Evolutionary conservation across 23 tunicate genomes (phyloP), one percentile per base, ranked within the genome.

Genomic region (Trididemnum nubilum): DNA sequence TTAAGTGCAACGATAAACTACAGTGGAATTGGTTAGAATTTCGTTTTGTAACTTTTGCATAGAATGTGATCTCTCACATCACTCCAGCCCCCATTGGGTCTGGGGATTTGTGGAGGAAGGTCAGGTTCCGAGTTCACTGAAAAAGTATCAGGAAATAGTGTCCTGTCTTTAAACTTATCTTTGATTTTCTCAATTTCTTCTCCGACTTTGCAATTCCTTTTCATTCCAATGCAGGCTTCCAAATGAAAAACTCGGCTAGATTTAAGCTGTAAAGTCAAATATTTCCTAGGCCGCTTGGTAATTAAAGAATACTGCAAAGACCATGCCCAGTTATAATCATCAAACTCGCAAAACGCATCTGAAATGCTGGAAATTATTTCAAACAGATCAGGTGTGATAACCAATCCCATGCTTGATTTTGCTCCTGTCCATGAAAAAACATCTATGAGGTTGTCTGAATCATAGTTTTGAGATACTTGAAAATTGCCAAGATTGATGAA

Each of bases 261-360:
- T 59, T 87, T 80, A 31, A 87, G 65, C 1, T 70, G 51, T 31
- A 92, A 2, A 36, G 92, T 77, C 32, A 35, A 59, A 2, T 28
- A 1, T n/a, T 54, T 33, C 1, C 32, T 22, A 36, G 79, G 35
- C 1, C 75, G 0, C 19, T 61, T 36, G 0, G 60, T 28, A 2
- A 61, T 3, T 2, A 87, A 58, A 1, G 86, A 60, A 37, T 84
- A 67, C 37, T 93, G 98, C 52, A 94, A 52, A 0, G 98, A 76
- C 98, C 98, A 94, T 34, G 85, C 91, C 98, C 98, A 94, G 64
- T 94, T 94, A 60, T 94, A 94, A 61, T 94, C 98, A 77, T 94
- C 98, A 76, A 80, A 94, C 1, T 76, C 84, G 81, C 98, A 93
- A 51, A 88, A 60, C 12, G 52, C 23, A 33, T 93, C 83, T 0